Evolutionary conservation across 2,888 invertebrate species (phyloP).

Genomic region (Steinernema hermaphroditum): DNA sequence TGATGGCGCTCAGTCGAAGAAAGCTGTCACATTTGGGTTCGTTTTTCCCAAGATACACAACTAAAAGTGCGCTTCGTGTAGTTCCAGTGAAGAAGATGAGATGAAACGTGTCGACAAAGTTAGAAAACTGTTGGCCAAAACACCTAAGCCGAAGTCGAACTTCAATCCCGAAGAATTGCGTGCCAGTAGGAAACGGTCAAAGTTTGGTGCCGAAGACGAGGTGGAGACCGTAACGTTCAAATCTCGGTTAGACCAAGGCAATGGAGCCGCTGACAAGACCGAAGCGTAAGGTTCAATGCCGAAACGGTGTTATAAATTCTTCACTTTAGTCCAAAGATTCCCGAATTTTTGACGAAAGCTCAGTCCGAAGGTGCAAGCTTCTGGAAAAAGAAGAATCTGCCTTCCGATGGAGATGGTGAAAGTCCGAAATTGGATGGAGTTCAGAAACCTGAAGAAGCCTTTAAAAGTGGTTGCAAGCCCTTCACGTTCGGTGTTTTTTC

Average conservation of each 20-base stretch:
- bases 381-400: neutral
- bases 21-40: neutral
- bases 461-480: too few species aligned
- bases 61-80: too few species aligned
- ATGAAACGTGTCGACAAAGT: neutral
- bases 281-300: neutral
- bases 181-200: neutral
- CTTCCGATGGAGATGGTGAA: too few species aligned
- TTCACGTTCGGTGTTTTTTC: too few species aligned
- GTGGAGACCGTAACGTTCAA: slow-evolving; percentile 8
- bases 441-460: too few species aligned
- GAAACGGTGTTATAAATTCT: neutral
- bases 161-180: slow-evolving; percentile 1
- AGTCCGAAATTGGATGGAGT: too few species aligned
- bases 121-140: neutral
- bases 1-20: neutral
- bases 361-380: slow-evolving; percentile 6
- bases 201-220: slow-evolving; percentile 9
- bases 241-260: neutral
- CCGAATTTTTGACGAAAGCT: neutral
- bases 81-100: neutral
- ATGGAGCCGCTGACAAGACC: neutral
- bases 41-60: too few species aligned
- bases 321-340: neutral
- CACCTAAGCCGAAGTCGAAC: neutral